Percentiles rank a stretch among this genome's conserved stretches.
Evolutionary conservation across 1,140 invertebrate genomes (phyloP).

Genomic region (Zaprionus taronus): DNA sequence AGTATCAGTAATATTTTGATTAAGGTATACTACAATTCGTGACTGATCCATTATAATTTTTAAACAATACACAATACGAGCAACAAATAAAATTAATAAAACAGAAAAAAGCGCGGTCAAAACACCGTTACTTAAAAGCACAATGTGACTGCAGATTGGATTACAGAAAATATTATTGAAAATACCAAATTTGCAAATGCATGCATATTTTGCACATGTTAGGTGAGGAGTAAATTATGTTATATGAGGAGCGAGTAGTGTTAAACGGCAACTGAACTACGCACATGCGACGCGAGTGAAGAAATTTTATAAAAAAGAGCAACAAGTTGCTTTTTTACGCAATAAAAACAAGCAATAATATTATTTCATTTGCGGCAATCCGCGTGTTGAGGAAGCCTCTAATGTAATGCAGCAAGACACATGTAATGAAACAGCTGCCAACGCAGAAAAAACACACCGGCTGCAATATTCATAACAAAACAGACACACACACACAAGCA

Average conservation of each 20-base stretch:
- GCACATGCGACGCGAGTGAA: slow-evolving; percentile 23
- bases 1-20: not conserved
- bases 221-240: not conserved
- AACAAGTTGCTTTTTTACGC: slow-evolving; percentile 55
- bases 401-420: slow-evolving; percentile 57
- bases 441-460: slow-evolving; percentile 57
- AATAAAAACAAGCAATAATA: not conserved
- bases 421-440: slow-evolving; percentile 66
- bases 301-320: slow-evolving; percentile 46
- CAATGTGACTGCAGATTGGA: not conserved
- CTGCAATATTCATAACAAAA: slow-evolving; percentile 66
- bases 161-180: not conserved
- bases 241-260: not conserved
- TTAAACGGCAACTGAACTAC: slow-evolving; percentile 32
- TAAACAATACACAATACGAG: not conserved
- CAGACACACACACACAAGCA: slow-evolving; percentile 23
- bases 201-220: not conserved
- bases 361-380: not conserved
- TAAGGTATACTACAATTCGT: slow-evolving; percentile 43
- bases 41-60: slow-evolving; percentile 26
- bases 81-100: not conserved
- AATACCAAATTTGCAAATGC: not conserved
- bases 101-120: not conserved
- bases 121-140: slow-evolving; percentile 16
- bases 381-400: not conserved